Base-by-base conservation (phyloP, 2,113 vertebrate genomes). In the Chaetodon auriga region DNA sequence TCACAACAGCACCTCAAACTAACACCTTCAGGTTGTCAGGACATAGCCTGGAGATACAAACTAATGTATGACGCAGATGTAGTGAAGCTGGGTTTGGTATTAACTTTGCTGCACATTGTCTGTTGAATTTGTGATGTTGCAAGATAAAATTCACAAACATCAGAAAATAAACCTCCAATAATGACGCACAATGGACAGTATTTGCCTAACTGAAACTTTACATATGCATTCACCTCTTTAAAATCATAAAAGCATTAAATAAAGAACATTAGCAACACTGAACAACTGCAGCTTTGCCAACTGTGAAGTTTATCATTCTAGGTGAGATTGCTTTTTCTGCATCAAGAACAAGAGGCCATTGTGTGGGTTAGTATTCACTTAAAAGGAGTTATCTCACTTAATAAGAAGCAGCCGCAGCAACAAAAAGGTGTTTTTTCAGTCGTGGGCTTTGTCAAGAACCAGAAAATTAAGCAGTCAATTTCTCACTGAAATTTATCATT, bases 1-100 rank as follows among this genome's bases (percentile, higher is more conserved):
- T 69, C 45, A 66, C 12, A 25, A 53, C 21, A 19, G 11, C 35
- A 30, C 5, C 19, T 21, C 19, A 11, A 63, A 60, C 15, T 45
- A 80, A 45, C 73, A 75, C 58, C 58, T 66, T 80, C 51, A 38
- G 49, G 62, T 60, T 63, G 54, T 81, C 60, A 77, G 38, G n/a
- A 76, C 57, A 87, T 46, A 48, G 48, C 80, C 68, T 54, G 0
- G 4, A 66, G 85, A 74, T 49, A 51, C 45, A 86, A 84, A 71
- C 62, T 54, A 41, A 13, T 46, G 54, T 65, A 70, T 54, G 35
- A 78, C 65, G 51, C 75, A 73, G 23, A 76, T 43, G 53, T 48
- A 25, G 62, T 54, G 38, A 62, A 75, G 46, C 62, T 58, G 57
- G 43, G 23, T 25, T 73, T 53, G 30, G 16, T 49, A 7, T 61